phyloP scores from a whole-genome alignment of 2,888 invertebrate species.

The Campoplex capitator region DNA sequence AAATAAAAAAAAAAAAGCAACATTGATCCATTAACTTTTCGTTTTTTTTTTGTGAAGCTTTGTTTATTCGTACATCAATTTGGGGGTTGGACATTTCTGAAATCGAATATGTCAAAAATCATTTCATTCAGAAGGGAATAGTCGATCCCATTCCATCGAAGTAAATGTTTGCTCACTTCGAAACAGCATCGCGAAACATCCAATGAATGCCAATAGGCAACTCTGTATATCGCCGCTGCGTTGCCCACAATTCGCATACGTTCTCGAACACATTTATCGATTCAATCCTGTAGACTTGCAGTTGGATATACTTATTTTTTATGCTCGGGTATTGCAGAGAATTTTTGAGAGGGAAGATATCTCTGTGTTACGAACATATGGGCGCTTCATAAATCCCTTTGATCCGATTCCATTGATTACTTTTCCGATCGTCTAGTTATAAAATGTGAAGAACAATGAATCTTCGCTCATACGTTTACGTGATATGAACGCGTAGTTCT shows the following conservation, averaged over 20 bases:
- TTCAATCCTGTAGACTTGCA: not conserved
- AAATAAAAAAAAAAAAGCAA: too few species aligned
- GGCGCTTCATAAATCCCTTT: conserved; percentile 7
- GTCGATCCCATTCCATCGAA: conserved; percentile 33
- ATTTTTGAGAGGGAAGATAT: not conserved
- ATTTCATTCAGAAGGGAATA: not conserved
- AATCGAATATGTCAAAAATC: not conserved
- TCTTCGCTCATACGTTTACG: conserved; percentile 41
- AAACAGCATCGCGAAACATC: conserved; percentile 7
- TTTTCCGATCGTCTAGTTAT: conserved; percentile 20
- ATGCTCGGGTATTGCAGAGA: not conserved
- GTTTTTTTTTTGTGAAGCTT: too few species aligned
- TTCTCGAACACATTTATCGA: not conserved
- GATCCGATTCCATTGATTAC: conserved; percentile 23
- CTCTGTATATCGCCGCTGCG: not conserved
- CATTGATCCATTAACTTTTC: too few species aligned
- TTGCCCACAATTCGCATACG: not conserved
- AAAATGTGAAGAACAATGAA: conserved; percentile 49
- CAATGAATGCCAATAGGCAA: not conserved
- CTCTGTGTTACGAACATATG: not conserved
- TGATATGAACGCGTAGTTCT: conserved; percentile 25
- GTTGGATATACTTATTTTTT: not conserved
- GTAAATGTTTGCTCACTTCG: conserved; percentile 32
- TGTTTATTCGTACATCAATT: not conserved
- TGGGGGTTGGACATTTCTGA: not conserved